Conservation (phyloP, 2,888 invertebrate genomes). For the Gymnoscelis rufifasciata region DNA sequence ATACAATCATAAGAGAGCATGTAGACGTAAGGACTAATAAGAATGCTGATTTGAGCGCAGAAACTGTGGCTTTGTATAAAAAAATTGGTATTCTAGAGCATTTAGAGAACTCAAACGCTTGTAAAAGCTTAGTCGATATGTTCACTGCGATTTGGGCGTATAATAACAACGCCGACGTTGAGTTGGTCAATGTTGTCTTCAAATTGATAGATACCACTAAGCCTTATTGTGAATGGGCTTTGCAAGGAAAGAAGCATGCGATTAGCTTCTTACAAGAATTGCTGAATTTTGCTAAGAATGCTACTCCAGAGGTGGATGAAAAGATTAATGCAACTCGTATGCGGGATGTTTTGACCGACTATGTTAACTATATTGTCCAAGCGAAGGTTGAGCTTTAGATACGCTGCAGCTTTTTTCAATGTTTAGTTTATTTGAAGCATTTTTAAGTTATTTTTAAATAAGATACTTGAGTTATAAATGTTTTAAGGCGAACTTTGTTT, state of each 20-base stretch:
- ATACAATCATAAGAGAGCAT: constrained; percentile 59
- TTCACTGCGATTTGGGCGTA: constrained; percentile 41
- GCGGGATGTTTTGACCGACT: constrained; percentile 40
- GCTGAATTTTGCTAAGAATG: constrained; percentile 36
- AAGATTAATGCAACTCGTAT: constrained; percentile 40
- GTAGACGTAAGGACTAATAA: constrained; percentile 36
- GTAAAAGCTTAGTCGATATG: constrained; percentile 54
- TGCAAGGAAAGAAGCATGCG: constrained; percentile 40
- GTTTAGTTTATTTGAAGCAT: not conserved
- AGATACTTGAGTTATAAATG: too few species aligned
- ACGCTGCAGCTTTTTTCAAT: not conserved
- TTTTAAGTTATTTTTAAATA: not conserved
- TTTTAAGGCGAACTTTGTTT: too few species aligned
- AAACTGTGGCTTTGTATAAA: constrained; percentile 44
- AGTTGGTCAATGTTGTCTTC: constrained; percentile 33
- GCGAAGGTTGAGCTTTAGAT: constrained; percentile 47
- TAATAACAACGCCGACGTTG: constrained; percentile 10
- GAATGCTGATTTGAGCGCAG: constrained; percentile 24
- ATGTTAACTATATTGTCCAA: constrained; percentile 13
- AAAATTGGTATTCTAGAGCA: constrained; percentile 58
- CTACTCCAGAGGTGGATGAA: constrained; percentile 31
- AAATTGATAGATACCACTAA: constrained; percentile 42
- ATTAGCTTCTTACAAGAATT: constrained; percentile 39
- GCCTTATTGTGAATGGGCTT: constrained; percentile 46
- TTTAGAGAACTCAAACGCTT: constrained; percentile 45